These are phyloP conservation scores for Colostygia pectinataria DNA, from an alignment of 2,888 invertebrate species.

Conservation along the genomic window DNA sequence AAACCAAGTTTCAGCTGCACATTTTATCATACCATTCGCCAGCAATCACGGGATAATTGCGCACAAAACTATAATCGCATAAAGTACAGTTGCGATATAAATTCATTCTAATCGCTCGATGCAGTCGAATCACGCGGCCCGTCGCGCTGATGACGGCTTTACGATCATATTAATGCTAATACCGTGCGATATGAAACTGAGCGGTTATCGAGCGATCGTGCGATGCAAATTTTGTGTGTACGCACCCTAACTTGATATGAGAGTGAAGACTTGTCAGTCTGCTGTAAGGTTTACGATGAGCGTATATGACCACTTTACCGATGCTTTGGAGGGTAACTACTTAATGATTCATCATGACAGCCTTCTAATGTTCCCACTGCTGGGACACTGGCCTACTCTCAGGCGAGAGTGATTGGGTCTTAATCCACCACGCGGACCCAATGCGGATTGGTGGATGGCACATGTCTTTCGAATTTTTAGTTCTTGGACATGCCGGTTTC, in stretches of 20 bases:
- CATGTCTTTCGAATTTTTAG: too few relatives aligned
- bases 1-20: too few relatives aligned
- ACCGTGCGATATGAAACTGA: constrained; percentile 14
- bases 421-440: too few relatives aligned
- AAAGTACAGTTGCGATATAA: constrained; percentile 27
- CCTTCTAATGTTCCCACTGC: too few relatives aligned
- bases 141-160: constrained; percentile 32
- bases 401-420: too few relatives aligned
- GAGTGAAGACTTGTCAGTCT: constrained; percentile 3
- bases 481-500: too few relatives aligned
- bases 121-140: constrained; percentile 28
- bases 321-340: too few relatives aligned
- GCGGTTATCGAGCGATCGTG: constrained; percentile 5
- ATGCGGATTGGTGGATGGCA: too few relatives aligned
- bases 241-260: not conserved
- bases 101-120: constrained; percentile 30
- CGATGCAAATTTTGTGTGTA: constrained; percentile 3
- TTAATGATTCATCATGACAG: too few relatives aligned
- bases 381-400: too few relatives aligned
- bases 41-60: constrained; percentile 20
- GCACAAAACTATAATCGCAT: constrained; percentile 24
- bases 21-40: not conserved
- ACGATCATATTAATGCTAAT: constrained; percentile 26
- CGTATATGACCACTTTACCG: too few relatives aligned
- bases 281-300: too few relatives aligned